Evolutionary conservation across 2,797 vertebrate species (phyloP).

Genomic region (Nannoperca australis): DNA sequence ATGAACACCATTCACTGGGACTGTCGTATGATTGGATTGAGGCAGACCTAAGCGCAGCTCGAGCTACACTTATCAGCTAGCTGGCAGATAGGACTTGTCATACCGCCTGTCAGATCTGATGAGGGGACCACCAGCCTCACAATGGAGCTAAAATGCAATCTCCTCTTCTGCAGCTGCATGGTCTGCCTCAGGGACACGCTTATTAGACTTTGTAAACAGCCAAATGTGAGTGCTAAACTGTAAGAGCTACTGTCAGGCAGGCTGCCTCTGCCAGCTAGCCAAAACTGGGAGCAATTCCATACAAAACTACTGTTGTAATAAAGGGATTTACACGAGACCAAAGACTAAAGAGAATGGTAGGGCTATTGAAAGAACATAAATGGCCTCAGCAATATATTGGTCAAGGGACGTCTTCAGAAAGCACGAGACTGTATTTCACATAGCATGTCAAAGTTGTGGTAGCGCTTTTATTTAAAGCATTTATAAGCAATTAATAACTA

Average conservation of each 20-base stretch:
- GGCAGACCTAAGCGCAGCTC: constrained; percentile 81
- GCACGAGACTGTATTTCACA: neutral
- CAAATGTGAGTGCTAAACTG: constrained; percentile 74
- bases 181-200: constrained; percentile 78
- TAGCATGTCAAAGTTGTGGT: neutral
- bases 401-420: constrained; percentile 12
- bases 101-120: constrained; percentile 86
- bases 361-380: constrained; percentile 11
- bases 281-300: constrained; percentile 48
- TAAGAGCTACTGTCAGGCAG: constrained; percentile 72
- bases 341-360: constrained; percentile 30
- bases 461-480: neutral
- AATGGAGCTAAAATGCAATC: constrained; percentile 86
- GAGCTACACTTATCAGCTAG: constrained; percentile 84
- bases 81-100: constrained; percentile 87
- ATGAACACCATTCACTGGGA: constrained; percentile 69
- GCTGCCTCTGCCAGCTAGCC: constrained; percentile 51
- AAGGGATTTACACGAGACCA: constrained; percentile 50
- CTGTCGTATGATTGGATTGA: constrained; percentile 85
- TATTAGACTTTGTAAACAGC: constrained; percentile 87
- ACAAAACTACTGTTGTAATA: constrained; percentile 50
- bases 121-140: constrained; percentile 79
- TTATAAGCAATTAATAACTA: neutral
- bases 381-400: neutral
- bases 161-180: constrained; percentile 79